These are phyloP conservation scores for Dexiosoma caninum DNA, from an alignment of 2,888 invertebrate species.

Conservation along the genomic window DNA sequence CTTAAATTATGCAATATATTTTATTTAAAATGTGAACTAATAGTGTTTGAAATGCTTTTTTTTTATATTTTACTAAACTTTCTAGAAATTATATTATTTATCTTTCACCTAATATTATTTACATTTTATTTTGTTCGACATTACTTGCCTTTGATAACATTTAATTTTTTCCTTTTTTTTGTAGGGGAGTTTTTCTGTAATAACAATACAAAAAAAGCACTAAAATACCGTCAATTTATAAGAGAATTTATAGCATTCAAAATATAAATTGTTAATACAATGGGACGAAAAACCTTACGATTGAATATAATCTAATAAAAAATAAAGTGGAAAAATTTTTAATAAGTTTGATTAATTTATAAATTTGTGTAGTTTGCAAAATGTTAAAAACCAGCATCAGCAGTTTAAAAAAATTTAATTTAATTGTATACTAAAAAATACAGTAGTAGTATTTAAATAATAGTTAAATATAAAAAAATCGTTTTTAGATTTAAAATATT, in stretches of 20 bases:
- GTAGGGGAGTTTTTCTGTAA: not conserved
- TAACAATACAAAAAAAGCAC: conserved; percentile 22
- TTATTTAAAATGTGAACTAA: too few relatives aligned
- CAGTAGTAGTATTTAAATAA: conserved; percentile 24
- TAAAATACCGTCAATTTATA: conserved; percentile 54
- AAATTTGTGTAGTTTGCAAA: conserved; percentile 46
- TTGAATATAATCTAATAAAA: conserved; percentile 39
- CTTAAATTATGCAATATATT: not conserved
- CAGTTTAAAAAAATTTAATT: not conserved
- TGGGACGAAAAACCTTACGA: conserved; percentile 64
- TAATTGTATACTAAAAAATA: conserved; percentile 17
- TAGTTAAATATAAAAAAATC: conserved; percentile 32
- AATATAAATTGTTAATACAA: conserved; percentile 57
- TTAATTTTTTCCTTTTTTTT: not conserved
- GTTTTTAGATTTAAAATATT: conserved; percentile 18
- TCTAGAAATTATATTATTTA: not conserved
- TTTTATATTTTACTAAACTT: not conserved
- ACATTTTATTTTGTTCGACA: not conserved
- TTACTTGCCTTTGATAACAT: not conserved
- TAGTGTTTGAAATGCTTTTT: too few relatives aligned
- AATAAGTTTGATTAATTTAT: conserved; percentile 17
- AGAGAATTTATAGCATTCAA: conserved; percentile 43
- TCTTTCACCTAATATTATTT: not conserved
- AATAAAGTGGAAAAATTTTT: not conserved
- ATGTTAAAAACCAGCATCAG: conserved; percentile 1